Evolutionary conservation across 2,113 vertebrate genomes (phyloP).

Genomic region (Nettapus auritus): DNA sequence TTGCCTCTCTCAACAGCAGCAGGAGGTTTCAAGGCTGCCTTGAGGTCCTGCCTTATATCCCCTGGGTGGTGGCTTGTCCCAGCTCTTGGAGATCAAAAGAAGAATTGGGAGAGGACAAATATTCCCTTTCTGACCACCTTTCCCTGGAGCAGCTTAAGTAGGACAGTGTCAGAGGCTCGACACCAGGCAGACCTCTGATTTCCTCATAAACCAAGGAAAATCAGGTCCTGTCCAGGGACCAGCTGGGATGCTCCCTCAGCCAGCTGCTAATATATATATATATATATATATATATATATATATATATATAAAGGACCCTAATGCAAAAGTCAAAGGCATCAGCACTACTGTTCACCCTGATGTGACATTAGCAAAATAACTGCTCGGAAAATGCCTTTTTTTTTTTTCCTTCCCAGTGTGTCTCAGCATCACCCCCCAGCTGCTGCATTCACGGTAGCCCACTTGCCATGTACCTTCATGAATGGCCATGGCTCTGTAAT

Average conservation of each 20-base stretch:
- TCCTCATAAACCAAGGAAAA: neutral
- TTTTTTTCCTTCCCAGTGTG: neutral
- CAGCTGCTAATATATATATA: too few species aligned
- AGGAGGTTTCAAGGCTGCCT: neutral
- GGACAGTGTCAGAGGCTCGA: neutral
- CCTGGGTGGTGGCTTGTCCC: neutral
- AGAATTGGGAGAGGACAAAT: accelerated
- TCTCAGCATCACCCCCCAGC: neutral
- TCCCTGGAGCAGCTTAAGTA: neutral
- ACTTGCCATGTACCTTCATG: conserved; percentile 32
- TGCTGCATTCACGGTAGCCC: neutral
- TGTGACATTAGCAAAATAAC: neutral
- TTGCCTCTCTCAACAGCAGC: accelerated
- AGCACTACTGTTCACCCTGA: neutral
- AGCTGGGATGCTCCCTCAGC: neutral
- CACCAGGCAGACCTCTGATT: neutral
- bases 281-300: too few species aligned
- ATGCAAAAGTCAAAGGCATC: neutral
- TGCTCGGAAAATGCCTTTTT: neutral
- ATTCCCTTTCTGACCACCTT: neutral
- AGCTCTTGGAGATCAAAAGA: neutral
- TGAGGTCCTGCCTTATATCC: neutral
- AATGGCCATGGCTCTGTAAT: neutral
- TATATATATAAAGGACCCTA: too few species aligned
- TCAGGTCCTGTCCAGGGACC: neutral